phyloP scores from a whole-genome alignment of 2,113 vertebrate species.

The Fulmarus glacialis region DNA sequence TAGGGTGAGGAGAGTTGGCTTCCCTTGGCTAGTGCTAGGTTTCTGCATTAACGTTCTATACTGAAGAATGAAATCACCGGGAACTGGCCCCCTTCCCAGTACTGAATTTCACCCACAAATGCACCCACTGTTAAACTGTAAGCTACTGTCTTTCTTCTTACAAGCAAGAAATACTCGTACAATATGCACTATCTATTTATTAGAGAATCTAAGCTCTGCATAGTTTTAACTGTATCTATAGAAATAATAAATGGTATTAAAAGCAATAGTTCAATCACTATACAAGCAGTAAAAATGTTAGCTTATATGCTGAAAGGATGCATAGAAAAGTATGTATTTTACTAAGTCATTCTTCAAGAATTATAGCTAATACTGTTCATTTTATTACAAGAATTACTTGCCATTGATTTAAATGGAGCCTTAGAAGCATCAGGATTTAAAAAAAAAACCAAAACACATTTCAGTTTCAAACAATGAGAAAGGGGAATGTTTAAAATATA shows the following conservation, averaged over 20 bases:
- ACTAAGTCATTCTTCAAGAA: not conserved
- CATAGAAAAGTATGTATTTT: not conserved
- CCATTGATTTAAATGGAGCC: not conserved
- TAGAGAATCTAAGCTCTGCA: not conserved
- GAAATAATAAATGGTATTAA: not conserved
- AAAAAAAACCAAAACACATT: not conserved
- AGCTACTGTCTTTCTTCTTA: conserved; percentile 36
- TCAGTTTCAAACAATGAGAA: not conserved
- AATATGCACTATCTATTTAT: not conserved
- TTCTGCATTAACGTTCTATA: conserved; percentile 2
- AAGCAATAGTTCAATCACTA: not conserved
- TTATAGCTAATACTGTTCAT: not conserved
- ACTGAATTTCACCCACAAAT: conserved; percentile 55
- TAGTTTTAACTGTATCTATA: not conserved
- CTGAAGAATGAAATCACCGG: conserved; percentile 31
- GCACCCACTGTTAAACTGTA: conserved; percentile 42
- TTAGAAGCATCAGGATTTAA: not conserved
- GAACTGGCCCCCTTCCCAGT: conserved; percentile 59
- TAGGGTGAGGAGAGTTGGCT: conserved; percentile 23
- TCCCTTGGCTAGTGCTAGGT: not conserved
- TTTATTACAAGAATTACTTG: not conserved
- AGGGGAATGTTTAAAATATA: not conserved
- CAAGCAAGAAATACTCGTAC: not conserved
- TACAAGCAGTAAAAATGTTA: not conserved
- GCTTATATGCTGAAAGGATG: not conserved